Base-by-base conservation (phyloP, 2,797 vertebrate genomes). In the Simalia tracyae region DNA sequence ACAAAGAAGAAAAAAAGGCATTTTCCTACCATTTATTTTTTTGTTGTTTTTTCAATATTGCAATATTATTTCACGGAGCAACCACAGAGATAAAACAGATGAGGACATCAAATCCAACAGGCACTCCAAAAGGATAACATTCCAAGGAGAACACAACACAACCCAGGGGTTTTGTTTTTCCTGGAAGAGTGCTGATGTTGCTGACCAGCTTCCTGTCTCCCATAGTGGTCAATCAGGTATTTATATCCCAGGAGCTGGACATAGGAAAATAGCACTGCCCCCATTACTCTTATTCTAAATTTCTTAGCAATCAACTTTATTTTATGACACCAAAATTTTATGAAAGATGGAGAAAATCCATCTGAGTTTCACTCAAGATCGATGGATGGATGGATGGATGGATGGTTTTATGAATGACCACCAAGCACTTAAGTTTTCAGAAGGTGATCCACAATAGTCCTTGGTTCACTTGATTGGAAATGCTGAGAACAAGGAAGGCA, bases 1-100 rank as follows among this genome's bases (percentile, higher is more conserved):
- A 96, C 63, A 95, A 1, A 96, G 36, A 92, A 94, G 3, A 57
- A 0, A 42, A 56, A 15, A 28, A 85, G 72, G 22, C 31, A 5
- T 14, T 95, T 31, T 19, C 14, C 6, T 94, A 90, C 72, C n/a
- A 1, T 10, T 85, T 26, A 22, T 54, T 22, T 9, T 9, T 1
- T 6, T 88, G 60, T 10, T 66, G 54, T 22, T 66, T 92, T 84
- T 92, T 5, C 2, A 59, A 17, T 42, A 61, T 87, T 86, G 19
- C 57, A 87, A 42, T 46, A 26, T 76, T n/a, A 84, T 89, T 64
- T 28, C 50, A 63, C n/a, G 57, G 54, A 68, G 5, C 50, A 89
- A 10, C 1, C 8, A n/a, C 24, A 61, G 5, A 57, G 22, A 46
- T 2, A 8, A 4, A 50, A 24, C 17, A 26, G 24, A 36, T 7